Evolutionary conservation across 2,797 vertebrate species (phyloP), one percentile per base, ranked within the genome.

Genomic region (Karalla daura): DNA sequence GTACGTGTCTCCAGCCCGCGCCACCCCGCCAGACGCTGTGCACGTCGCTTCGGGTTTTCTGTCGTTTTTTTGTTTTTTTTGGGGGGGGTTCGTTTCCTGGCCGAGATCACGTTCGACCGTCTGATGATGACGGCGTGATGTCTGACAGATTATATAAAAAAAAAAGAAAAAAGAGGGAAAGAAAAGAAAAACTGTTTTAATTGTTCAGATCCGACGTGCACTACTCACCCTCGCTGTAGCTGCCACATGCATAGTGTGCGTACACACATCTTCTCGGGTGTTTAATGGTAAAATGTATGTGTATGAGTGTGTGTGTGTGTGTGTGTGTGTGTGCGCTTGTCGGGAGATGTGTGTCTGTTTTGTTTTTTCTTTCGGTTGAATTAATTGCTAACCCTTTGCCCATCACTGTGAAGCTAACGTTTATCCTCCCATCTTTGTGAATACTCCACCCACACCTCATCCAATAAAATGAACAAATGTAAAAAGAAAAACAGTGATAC

Each of bases 401-500:
- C 92, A 90, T 93, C 93, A 94, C 93, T 94, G 93, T 94, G 93
- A 94, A 82, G 88, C 90, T 92, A 92, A 93, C 85, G 65, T 89
- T n/a, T 83, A 88, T 83, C 81, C 75, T 87, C 40, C 75, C 93
- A 93, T 92, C 81, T 89, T 87, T 93, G 93, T 95, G 91, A 93
- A 93, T 92, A 93, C 77, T 75, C 80, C 89, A 86, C 84, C 85
- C 80, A 74, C 28, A 30, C 28, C 79, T 84, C 85, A 86, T 92
- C 84, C 69, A 87, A 92, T 91, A 82, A 94, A 92, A 92, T 78
- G 77, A 90, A 92, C 86, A 89, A 86, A 84, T 93, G 92, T 93
- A 93, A 93, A 93, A 83, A 90, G 68, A 78, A 89, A 73, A 81
- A 56, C 79, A 78, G 71, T 92, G 81, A 92, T 90, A 90, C 90